phyloP scores from a whole-genome alignment of 92 coral and sea anemone species.

The Parazoanthus darwini region DNA sequence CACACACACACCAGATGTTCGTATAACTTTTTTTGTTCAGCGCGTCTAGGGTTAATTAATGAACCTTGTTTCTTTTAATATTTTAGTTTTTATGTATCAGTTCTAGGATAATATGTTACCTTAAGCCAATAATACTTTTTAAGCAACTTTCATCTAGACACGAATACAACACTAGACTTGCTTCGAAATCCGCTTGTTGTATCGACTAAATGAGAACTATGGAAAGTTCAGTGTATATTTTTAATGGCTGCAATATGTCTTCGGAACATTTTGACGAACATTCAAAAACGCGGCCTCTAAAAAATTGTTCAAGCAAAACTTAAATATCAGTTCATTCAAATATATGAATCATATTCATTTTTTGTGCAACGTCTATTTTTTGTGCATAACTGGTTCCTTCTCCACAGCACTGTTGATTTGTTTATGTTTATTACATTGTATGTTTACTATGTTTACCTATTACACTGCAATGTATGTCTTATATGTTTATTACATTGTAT shows the following conservation, averaged over 20 bases:
- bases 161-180: slow-evolving; percentile 30
- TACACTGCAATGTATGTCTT: too few species aligned
- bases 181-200: background rate
- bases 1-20: too few species aligned
- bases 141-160: slow-evolving; percentile 16
- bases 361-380: too few species aligned
- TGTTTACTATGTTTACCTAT: too few species aligned
- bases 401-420: too few species aligned
- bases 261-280: background rate
- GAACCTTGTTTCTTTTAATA: slow-evolving; percentile 1
- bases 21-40: too few species aligned
- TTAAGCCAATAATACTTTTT: slow-evolving; percentile 9
- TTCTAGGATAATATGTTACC: slow-evolving; percentile 17
- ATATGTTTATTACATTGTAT: too few species aligned
- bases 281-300: background rate
- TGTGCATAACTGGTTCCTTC: too few species aligned
- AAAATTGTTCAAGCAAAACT: too few species aligned
- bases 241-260: background rate
- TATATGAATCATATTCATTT: too few species aligned
- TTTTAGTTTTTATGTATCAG: slow-evolving; percentile 29
- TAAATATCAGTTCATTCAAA: too few species aligned
- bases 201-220: slow-evolving; percentile 22
- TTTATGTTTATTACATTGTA: too few species aligned
- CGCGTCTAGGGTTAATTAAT: background rate
- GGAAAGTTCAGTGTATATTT: background rate